A percentile compares a stretch with the other conserved stretches of the same genome.
Evolutionary conservation across 2,888 invertebrate species (phyloP).

Genomic region (Itoplectis maculator): DNA sequence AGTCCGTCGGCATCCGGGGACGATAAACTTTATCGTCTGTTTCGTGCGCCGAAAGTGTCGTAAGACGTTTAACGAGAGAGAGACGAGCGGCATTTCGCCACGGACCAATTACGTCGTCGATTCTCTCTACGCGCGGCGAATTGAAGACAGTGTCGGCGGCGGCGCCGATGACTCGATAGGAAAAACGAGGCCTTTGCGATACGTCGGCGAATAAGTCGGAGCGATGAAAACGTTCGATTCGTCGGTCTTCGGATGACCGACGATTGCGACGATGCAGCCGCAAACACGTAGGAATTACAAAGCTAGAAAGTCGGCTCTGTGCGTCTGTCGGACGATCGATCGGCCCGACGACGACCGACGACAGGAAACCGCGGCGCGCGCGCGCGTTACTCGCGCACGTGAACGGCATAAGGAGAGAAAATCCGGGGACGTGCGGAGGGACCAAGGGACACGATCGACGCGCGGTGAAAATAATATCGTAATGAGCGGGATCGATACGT

Average conservation of each 20-base stretch:
- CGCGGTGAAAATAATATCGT: slow-evolving; percentile 69
- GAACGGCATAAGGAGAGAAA: slow-evolving; percentile 71
- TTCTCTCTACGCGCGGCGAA: slow-evolving; percentile 1
- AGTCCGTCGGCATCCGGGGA: not conserved
- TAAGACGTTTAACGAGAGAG: slow-evolving; percentile 34
- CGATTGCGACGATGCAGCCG: slow-evolving; percentile 39
- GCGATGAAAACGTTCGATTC: slow-evolving; percentile 37
- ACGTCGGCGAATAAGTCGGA: not conserved
- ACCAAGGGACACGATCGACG: slow-evolving; percentile 25
- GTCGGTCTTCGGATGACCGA: slow-evolving; percentile 53
- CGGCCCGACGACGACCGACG: too few relatives aligned
- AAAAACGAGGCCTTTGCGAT: not conserved
- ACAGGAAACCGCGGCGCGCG: slow-evolving; percentile 71
- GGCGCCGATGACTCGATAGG: not conserved
- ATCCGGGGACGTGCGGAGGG: slow-evolving; percentile 2
- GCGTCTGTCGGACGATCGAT: slow-evolving; percentile 62
- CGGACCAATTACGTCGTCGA: slow-evolving; percentile 27
- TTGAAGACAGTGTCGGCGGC: slow-evolving; percentile 20
- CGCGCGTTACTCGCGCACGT: slow-evolving; percentile 69
- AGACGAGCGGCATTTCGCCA: not conserved
- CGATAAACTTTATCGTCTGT: slow-evolving; percentile 38
- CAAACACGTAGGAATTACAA: slow-evolving; percentile 38
- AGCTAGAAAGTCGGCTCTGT: slow-evolving; percentile 56
- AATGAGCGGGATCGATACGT: slow-evolving; percentile 73
- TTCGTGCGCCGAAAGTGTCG: slow-evolving; percentile 13